phyloP scores from a whole-genome alignment of 2,797 vertebrate species.

The Cossypha heuglini region DNA sequence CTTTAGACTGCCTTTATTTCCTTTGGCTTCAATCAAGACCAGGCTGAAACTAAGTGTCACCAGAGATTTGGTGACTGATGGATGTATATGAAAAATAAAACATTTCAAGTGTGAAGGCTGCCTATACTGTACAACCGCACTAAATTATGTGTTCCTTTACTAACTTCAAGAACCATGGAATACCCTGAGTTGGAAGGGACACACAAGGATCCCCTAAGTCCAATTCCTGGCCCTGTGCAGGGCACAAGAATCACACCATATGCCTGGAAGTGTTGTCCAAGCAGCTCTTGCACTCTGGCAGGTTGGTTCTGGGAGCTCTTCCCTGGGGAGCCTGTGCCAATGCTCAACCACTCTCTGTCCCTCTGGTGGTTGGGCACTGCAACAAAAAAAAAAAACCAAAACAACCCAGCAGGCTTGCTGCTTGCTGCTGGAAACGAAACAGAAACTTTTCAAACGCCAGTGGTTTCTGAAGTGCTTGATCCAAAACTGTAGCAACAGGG shows the following conservation, averaged over 20 bases:
- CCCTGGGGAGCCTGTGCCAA: neutral
- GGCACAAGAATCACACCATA: neutral
- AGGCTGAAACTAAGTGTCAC: neutral
- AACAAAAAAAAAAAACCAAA: neutral
- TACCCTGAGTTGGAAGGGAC: neutral
- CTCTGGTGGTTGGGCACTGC: neutral
- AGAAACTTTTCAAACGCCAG: neutral
- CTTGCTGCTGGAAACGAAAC: neutral
- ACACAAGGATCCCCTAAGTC: too few relatives aligned
- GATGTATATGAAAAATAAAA: neutral
- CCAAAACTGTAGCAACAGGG: fast-evolving
- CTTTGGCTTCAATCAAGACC: neutral
- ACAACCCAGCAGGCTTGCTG: neutral
- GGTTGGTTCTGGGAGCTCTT: neutral
- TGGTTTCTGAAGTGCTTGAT: fast-evolving
- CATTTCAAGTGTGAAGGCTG: fast-evolving
- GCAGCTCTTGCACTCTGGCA: neutral
- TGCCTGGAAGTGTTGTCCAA: neutral
- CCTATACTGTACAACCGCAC: neutral
- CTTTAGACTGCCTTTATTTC: neutral
- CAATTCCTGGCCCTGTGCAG: neutral
- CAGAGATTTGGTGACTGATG: fast-evolving
- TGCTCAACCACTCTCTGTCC: neutral
- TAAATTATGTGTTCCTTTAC: neutral
- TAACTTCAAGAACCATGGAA: neutral